Percentiles rank a stretch among this genome's conserved stretches.
These are phyloP conservation scores for Peromyscus melanophrys DNA, from an alignment of 2,797 vertebrate genomes.

Conservation along the genomic window DNA sequence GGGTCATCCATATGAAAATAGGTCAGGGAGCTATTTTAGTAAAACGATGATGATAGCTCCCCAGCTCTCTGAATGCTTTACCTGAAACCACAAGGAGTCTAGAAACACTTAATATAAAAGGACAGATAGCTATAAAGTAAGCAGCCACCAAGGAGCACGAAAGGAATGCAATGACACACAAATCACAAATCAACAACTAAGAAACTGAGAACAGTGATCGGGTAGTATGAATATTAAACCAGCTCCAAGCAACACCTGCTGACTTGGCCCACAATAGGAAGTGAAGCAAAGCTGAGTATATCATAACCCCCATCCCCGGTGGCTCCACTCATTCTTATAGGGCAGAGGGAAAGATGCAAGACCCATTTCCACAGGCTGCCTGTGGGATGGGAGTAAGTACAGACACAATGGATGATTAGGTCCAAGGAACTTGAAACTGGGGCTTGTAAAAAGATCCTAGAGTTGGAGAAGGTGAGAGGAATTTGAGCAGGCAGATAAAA, in stretches of 20 bases:
- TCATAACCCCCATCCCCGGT: neutral
- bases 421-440: neutral
- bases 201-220: neutral
- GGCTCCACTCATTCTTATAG: neutral
- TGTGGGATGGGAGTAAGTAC: accelerated
- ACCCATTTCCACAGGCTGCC: neutral
- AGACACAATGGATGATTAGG: neutral
- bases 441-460: neutral
- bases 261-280: neutral
- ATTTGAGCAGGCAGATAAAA: neutral
- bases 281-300: neutral
- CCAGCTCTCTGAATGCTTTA: neutral
- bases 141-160: neutral
- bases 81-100: neutral
- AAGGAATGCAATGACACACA: neutral
- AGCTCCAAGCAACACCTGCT: neutral
- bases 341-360: neutral
- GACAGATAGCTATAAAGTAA: constrained; percentile 30
- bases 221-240: neutral
- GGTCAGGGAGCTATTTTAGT: neutral
- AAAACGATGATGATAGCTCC: neutral
- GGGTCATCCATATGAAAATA: neutral
- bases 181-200: constrained; percentile 50
- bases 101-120: constrained; percentile 25
- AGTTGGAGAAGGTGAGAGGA: neutral